Percentiles rank a stretch among this genome's conserved stretches.
Conservation (phyloP, 2,113 vertebrate genomes). For the Jacana jacana region DNA sequence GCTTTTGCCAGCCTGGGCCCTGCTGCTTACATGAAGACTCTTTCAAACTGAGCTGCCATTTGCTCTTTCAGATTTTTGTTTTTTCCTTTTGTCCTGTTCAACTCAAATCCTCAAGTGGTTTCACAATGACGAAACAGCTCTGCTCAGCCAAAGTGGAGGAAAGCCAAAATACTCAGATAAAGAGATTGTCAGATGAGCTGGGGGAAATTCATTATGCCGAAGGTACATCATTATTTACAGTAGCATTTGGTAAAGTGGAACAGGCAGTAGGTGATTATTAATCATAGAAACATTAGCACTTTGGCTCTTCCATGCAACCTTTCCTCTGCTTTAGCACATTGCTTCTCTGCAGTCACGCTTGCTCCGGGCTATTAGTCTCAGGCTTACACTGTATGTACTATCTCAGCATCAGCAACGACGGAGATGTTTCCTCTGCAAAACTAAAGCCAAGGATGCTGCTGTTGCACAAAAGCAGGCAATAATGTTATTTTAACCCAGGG, state of each 20-base stretch:
- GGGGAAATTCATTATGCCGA: not conserved
- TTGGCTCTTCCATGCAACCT: not conserved
- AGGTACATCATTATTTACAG: slow-evolving; percentile 21
- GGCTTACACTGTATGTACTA: fast-evolving
- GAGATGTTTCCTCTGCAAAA: not conserved
- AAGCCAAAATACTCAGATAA: slow-evolving; percentile 15
- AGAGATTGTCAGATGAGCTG: slow-evolving; percentile 42
- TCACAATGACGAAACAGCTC: not conserved
- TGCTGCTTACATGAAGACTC: not conserved
- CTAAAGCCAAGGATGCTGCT: not conserved
- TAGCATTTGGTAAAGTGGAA: not conserved
- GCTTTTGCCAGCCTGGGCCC: not conserved
- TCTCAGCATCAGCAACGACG: not conserved
- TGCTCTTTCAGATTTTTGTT: slow-evolving; percentile 1
- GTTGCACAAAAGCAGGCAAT: not conserved
- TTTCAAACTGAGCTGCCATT: slow-evolving; percentile 15
- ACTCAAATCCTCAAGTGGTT: slow-evolving; percentile 9
- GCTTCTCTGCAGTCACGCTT: not conserved
- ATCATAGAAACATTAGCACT: not conserved
- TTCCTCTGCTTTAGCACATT: not conserved
- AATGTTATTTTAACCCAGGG: not conserved
- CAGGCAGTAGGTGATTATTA: slow-evolving; percentile 34
- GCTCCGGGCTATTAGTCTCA: not conserved
- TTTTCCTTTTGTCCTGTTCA: not conserved
- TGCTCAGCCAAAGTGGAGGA: slow-evolving; percentile 6